Conservation (phyloP, 2,888 invertebrate species). For the Acanthopleura granulata region DNA sequence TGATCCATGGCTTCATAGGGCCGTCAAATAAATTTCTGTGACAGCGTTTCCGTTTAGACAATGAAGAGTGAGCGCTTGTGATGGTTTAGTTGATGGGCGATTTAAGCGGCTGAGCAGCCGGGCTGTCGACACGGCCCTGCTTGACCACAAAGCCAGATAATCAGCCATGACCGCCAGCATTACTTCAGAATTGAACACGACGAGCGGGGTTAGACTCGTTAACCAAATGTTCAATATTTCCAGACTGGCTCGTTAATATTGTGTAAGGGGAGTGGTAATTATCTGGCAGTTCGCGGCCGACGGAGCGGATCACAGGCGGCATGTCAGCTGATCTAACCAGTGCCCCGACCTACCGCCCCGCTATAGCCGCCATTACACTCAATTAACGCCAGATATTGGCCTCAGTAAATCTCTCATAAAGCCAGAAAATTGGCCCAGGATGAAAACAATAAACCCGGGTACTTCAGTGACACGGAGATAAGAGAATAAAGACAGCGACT, state of each 20-base stretch:
- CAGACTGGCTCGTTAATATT: not conserved
- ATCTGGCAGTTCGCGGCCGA: too few species aligned
- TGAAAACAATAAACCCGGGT: not conserved
- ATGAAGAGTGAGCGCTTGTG: not conserved
- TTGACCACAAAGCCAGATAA: not conserved
- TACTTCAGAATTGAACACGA: not conserved
- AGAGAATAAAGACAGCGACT: constrained; percentile 18
- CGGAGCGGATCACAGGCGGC: too few species aligned
- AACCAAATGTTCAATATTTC: constrained; percentile 4
- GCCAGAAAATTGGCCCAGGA: constrained; percentile 22
- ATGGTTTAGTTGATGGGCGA: not conserved
- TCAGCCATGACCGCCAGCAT: not conserved
- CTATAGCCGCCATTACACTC: constrained; percentile 21
- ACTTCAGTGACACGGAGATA: not conserved
- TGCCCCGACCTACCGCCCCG: too few species aligned
- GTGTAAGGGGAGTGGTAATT: not conserved
- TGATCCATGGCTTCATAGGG: not conserved
- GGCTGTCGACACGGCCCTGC: not conserved
- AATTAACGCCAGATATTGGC: constrained; percentile 24
- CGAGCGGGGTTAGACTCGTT: not conserved
- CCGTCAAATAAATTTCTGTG: not conserved
- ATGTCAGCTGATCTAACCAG: too few species aligned
- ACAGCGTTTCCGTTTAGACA: constrained; percentile 4
- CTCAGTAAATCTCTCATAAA: constrained; percentile 24
- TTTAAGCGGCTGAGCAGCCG: not conserved